These are phyloP conservation scores for Rhinolophus sinicus DNA, from an alignment of 2,113 vertebrate genomes.

Conservation along the genomic window DNA sequence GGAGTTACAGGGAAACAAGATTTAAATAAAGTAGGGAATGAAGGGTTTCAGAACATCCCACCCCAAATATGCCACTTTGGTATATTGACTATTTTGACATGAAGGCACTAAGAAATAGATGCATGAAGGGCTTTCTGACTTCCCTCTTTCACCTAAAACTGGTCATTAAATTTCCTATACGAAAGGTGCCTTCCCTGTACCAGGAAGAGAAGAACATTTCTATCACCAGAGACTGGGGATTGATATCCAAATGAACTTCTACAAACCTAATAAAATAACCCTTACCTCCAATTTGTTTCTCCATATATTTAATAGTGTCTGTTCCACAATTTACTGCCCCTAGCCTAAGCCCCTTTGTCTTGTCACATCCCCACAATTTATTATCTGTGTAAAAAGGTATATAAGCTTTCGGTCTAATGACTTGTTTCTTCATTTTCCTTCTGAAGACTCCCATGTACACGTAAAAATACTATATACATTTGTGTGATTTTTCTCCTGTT, in stretches of 20 bases:
- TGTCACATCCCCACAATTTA: background rate
- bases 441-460: background rate
- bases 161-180: background rate
- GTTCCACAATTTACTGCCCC: background rate
- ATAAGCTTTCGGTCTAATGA: background rate
- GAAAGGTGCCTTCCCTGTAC: background rate
- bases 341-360: background rate
- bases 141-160: background rate
- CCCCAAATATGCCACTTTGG: background rate
- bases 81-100: background rate
- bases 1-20: background rate
- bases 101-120: background rate
- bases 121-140: background rate
- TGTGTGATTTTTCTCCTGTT: background rate
- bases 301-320: background rate
- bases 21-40: background rate
- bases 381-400: background rate
- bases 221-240: background rate
- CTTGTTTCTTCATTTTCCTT: background rate
- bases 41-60: background rate
- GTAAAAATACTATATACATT: background rate
- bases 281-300: background rate
- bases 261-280: slow-evolving; percentile 25
- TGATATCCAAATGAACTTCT: background rate
- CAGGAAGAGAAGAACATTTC: background rate